phyloP scores from a whole-genome alignment of 2,113 vertebrate species.

The Falcunculus frontatus region DNA sequence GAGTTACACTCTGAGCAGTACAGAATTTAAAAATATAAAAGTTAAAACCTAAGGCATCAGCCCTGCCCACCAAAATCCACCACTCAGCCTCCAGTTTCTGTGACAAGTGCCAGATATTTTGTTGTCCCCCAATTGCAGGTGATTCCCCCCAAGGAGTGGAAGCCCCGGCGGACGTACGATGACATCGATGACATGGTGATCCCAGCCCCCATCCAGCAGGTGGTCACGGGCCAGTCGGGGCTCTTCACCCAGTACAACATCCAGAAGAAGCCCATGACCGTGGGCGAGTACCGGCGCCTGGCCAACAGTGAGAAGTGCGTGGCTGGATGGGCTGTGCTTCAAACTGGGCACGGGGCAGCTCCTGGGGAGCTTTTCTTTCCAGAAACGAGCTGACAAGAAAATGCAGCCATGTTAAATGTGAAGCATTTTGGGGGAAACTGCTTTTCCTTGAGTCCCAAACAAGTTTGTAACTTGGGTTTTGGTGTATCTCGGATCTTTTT shows the following conservation, averaged over 20 bases:
- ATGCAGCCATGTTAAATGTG: background rate
- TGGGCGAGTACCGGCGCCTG: constrained; percentile 79
- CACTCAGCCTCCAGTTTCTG: background rate
- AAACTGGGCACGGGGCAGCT: accelerated
- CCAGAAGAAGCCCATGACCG: constrained; percentile 83
- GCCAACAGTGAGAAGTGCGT: constrained; percentile 82
- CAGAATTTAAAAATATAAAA: no score
- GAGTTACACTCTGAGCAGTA: no score
- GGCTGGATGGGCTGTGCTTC: background rate
- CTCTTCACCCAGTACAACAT: constrained; percentile 84
- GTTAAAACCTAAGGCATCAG: no score
- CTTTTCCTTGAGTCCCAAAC: background rate
- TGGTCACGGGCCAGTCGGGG: constrained; percentile 81
- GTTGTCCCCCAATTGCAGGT: constrained; percentile 47
- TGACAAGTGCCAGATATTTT: accelerated
- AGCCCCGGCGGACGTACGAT: constrained; percentile 73
- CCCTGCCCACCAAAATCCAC: background rate
- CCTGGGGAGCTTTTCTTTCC: background rate
- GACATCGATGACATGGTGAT: constrained; percentile 82
- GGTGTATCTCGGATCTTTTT: background rate
- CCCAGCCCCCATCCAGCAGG: constrained; percentile 82
- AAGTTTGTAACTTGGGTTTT: background rate
- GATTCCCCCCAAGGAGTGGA: constrained; percentile 82
- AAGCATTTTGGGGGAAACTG: background rate
- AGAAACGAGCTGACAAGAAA: background rate